Evolutionary conservation across 2,797 vertebrate species (phyloP), one percentile per base, ranked within the genome.

Genomic region (Pipistrellus kuhlii): DNA sequence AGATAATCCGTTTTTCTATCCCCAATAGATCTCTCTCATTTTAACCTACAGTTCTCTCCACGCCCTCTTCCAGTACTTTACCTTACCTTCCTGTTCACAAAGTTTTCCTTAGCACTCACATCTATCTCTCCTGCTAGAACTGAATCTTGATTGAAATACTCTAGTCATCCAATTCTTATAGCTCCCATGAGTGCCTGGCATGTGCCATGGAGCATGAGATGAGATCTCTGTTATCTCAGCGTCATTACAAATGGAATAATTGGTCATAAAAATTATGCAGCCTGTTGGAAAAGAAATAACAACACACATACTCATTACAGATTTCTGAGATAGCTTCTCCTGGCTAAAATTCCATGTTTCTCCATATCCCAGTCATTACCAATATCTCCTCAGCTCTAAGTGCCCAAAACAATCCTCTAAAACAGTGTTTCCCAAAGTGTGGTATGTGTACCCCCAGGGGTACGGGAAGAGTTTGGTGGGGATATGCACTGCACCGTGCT

Each of bases 221-320:
- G 95, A 68, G 76, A 97, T 97, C 96, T 97, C 88, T 96, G 96
- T 97, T 97, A 97, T 97, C 96, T 97, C 89, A 51, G 80, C 62
- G 10, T 96, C 92, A 41, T 97, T 97, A 97, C 97, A 97, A 97
- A 97, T 97, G 93, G 93, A 97, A 95, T 97, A 97, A 97, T 97
- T 97, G 96, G 97, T 92, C 94, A 53, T 97, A 97, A 97, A 97
- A 96, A 97, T 97, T 97, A 97, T 92, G 91, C 78, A 97, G 95
- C 82, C 91, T 94, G 95, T 84, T 96, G 92, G 92, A 97, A 97
- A 96, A 95, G 93, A 95, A 96, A 95, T 90, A 85, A 94, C 82
- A 89, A 83, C 80, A 88, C 76, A 91, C 41, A 59, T 17, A 27
- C 85, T 91, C 96, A 95, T 94, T 96, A 96, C 41, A 95, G 93